phyloP scores from a whole-genome alignment of 2,113 vertebrate species.

The Apistogramma diplotaenia region DNA sequence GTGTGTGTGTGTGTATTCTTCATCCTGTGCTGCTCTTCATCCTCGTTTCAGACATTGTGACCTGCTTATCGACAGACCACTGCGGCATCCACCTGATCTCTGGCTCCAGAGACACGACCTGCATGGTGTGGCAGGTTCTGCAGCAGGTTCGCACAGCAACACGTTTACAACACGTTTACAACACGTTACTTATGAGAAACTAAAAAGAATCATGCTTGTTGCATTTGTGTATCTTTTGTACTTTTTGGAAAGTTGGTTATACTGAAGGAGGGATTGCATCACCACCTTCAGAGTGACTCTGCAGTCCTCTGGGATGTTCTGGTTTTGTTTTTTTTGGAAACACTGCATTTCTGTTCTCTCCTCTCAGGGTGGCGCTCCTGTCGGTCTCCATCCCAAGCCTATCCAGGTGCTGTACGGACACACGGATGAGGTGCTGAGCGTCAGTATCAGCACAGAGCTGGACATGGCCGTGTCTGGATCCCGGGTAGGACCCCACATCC shows the following conservation, averaged over 20 bases:
- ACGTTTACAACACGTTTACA: neutral
- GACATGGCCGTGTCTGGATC: constrained; percentile 96
- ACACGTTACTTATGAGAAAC: neutral
- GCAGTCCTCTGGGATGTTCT: no score
- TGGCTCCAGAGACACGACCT: constrained; percentile 94
- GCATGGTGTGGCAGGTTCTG: constrained; percentile 96
- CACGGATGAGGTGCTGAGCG: constrained; percentile 88
- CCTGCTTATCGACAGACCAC: constrained; percentile 92
- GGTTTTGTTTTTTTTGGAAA: neutral
- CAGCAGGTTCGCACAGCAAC: constrained; percentile 82
- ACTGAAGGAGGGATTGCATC: neutral
- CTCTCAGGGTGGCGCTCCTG: constrained; percentile 84
- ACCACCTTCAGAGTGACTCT: neutral
- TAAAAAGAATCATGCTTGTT: neutral
- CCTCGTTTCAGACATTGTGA: constrained; percentile 86
- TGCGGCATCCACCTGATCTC: constrained; percentile 96
- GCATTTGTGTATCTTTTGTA: neutral
- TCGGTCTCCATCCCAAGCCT: constrained; percentile 87
- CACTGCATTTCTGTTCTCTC: neutral
- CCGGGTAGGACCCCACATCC: constrained; percentile 72
- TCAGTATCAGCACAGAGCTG: constrained; percentile 92
- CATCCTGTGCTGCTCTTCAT: neutral
- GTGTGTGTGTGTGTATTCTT: neutral
- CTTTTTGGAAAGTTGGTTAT: neutral
- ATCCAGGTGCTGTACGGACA: constrained; percentile 95